A percentile compares a stretch with the other conserved stretches of the same genome.
These are phyloP conservation scores for Ispidina lecontei DNA, from an alignment of 2,797 vertebrate genomes.

Conservation along the genomic window DNA sequence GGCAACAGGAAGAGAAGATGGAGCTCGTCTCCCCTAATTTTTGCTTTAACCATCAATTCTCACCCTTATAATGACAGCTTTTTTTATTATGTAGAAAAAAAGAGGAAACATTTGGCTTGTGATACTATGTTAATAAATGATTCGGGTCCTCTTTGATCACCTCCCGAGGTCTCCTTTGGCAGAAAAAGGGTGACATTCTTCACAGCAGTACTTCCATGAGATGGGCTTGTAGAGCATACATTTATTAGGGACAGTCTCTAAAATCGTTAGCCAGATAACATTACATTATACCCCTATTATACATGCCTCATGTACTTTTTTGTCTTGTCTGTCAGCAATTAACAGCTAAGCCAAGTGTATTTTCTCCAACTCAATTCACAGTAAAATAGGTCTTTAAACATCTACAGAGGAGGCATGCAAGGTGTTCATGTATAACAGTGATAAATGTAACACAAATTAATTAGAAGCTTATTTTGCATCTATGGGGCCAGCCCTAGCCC, in stretches of 20 bases:
- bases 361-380: slow-evolving; percentile 10
- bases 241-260: background rate
- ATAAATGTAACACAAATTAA: background rate
- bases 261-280: slow-evolving; percentile 2
- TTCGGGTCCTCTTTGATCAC: background rate
- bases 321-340: slow-evolving; percentile 37
- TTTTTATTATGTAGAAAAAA: slow-evolving; percentile 14
- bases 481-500: background rate
- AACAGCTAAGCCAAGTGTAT: background rate
- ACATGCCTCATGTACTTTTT: slow-evolving; percentile 32
- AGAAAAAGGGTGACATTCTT: slow-evolving; percentile 22
- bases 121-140: background rate
- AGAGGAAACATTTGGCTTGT: background rate
- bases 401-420: background rate
- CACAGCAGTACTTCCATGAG: background rate
- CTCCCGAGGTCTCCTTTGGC: background rate
- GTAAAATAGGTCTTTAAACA: background rate
- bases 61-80: background rate
- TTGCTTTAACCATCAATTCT: slow-evolving; percentile 12
- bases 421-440: background rate
- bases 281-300: slow-evolving; percentile 10
- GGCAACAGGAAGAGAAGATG: background rate
- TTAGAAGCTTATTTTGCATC: background rate
- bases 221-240: background rate
- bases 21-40: background rate